Evolutionary conservation across 2,113 vertebrate species (phyloP), one percentile per base, ranked within the genome.

Genomic region (Gymnarchus niloticus): DNA sequence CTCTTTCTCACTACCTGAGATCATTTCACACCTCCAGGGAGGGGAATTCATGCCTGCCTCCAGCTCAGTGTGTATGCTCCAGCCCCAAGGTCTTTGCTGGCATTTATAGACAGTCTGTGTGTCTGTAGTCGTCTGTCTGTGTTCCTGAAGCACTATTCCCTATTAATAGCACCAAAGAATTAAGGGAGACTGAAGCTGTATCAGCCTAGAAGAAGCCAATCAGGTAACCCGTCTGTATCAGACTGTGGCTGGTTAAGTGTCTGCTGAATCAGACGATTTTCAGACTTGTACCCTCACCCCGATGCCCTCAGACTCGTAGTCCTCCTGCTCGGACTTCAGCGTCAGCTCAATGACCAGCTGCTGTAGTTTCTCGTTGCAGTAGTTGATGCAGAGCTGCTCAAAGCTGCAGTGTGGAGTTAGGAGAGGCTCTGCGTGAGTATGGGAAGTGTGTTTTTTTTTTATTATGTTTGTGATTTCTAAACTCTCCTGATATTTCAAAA

Each of bases 311-410:
- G 28, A 37, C 17, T 5, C 5, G n/a, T 52, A 12, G 48, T 99
- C 98, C 87, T 99, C 98, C 87, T 99, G 98, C 85, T 99, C 98
- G 0, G 97, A 98, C 87, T 97, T 96, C 69, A 99, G 95, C 0
- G 98, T 99, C 84, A 99, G 96, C 88, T 98, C 98, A 0, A 98
- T 98, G 88, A 99, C 98, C 78, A 99, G 95, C 91, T 99, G 98
- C 91, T 99, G 98, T 84, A 99, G 92, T 88, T 99, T 99, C 89
- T 99, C 98, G 0, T 99, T 99, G 92, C 97, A 99, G 85, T 99
- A 99, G 92, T 99, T 99, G 89, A 99, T 99, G 89, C 98, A 99
- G 91, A 99, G 99, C 88, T 99, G 98, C 92, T 99, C 98, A 87
- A 99, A 99, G 92, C 98, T 99, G 91, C 6, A 73, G 44, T 85